Conservation (phyloP, 64 coral and sea anemone species). For the Montipora efflorescens region DNA sequence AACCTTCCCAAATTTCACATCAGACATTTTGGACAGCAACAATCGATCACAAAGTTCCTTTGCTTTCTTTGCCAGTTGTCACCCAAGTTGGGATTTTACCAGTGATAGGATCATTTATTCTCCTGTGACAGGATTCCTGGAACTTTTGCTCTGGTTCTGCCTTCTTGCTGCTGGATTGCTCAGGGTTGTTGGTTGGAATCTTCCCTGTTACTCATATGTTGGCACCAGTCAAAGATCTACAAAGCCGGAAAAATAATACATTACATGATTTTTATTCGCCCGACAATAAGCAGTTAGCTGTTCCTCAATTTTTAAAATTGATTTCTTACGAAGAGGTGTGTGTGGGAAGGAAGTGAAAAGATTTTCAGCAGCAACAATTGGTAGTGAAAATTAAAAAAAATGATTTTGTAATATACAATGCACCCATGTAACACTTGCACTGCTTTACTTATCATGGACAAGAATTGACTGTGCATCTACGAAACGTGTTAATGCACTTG, state of each 20-base stretch:
- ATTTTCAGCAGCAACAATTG: background rate
- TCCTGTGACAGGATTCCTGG: slow-evolving; percentile 1
- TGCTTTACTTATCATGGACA: background rate
- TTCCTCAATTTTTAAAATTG: slow-evolving; percentile 7
- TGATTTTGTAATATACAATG: background rate
- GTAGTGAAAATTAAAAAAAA: background rate
- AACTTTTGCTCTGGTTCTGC: slow-evolving; percentile 6
- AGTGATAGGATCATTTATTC: slow-evolving; percentile 11
- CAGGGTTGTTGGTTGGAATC: slow-evolving; percentile 12
- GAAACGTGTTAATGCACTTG: slow-evolving; percentile 1
- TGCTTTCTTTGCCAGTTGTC: slow-evolving; percentile 17
- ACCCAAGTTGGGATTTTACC: slow-evolving; percentile 17
- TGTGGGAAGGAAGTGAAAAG: background rate
- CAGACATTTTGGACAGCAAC: slow-evolving; percentile 21
- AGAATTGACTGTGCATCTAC: background rate
- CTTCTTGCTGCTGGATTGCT: slow-evolving; percentile 13
- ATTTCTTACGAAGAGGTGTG: background rate
- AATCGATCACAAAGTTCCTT: slow-evolving; percentile 2
- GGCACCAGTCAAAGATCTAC: slow-evolving; percentile 21
- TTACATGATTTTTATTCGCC: slow-evolving; percentile 19
- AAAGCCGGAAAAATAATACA: background rate
- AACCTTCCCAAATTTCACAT: slow-evolving; percentile 22
- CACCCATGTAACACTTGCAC: background rate
- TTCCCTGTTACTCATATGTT: slow-evolving; percentile 23
- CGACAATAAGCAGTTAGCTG: background rate